Conservation (phyloP, 2,888 invertebrate genomes). For the Meiosimyza platycephala region DNA sequence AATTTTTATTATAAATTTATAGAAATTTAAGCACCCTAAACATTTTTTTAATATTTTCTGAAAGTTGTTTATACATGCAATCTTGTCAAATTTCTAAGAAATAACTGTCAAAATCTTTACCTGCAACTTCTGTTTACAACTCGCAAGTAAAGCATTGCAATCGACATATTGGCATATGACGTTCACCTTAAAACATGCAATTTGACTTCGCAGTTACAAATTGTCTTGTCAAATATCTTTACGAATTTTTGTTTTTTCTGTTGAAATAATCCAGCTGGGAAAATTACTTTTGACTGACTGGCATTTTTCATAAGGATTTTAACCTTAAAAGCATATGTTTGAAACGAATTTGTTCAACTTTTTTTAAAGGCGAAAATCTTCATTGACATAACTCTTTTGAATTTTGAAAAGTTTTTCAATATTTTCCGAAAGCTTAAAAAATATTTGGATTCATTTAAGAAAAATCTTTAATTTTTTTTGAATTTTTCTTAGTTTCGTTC, state of each 20-base stretch:
- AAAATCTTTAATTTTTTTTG: no score
- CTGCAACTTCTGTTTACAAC: not conserved
- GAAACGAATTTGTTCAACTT: no score
- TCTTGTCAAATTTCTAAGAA: constrained; percentile 16
- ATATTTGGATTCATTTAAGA: no score
- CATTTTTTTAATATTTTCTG: not conserved
- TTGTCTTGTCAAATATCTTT: constrained; percentile 9
- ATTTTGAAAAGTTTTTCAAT: no score
- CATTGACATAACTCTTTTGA: no score
- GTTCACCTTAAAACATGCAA: constrained; percentile 7
- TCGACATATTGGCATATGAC: not conserved
- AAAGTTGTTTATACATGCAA: not conserved
- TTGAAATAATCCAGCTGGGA: not conserved
- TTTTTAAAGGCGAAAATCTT: no score
- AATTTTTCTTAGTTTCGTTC: no score
- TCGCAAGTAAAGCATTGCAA: not conserved
- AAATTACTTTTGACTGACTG: no score
- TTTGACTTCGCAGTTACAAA: not conserved
- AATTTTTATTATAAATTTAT: not conserved
- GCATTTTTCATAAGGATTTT: no score
- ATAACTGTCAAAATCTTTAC: constrained; percentile 14
- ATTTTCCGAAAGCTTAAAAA: no score
- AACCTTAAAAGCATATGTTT: no score
- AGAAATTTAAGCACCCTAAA: not conserved
- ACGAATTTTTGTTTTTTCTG: not conserved